Conservation (phyloP, 2,888 invertebrate species). For the Dyspetes luteomarginatus region DNA sequence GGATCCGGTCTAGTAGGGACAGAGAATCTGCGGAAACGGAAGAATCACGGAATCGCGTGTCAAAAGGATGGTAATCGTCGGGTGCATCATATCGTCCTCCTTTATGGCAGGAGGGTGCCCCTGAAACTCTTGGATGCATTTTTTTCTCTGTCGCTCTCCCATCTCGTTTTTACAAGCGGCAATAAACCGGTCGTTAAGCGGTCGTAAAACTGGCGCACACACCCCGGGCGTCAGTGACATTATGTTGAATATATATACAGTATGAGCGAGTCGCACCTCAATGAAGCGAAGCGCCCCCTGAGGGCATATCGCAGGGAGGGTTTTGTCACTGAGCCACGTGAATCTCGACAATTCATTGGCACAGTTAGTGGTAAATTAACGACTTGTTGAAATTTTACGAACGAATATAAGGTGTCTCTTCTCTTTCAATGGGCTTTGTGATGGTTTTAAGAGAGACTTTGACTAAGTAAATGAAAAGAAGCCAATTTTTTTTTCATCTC, state of each 20-base stretch:
- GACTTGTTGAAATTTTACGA: constrained; percentile 27
- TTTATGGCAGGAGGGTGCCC: constrained; percentile 28
- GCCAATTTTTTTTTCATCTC: too few species aligned
- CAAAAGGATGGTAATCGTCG: constrained; percentile 45
- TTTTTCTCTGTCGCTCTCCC: not conserved
- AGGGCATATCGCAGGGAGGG: constrained; percentile 47
- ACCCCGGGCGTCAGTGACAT: constrained; percentile 60
- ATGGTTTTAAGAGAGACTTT: too few species aligned
- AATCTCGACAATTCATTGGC: constrained; percentile 56
- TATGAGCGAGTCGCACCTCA: constrained; percentile 57
- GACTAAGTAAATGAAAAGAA: too few species aligned
- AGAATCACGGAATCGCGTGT: constrained; percentile 34
- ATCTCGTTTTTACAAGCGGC: constrained; percentile 67
- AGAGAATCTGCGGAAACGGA: constrained; percentile 26
- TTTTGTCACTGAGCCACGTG: constrained; percentile 43
- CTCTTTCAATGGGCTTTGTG: not conserved
- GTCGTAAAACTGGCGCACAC: constrained; percentile 75
- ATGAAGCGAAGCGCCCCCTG: constrained; percentile 53
- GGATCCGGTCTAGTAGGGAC: not conserved
- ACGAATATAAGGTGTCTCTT: not conserved
- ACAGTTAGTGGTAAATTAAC: constrained; percentile 60
- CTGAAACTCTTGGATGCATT: constrained; percentile 45
- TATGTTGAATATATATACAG: constrained; percentile 36
- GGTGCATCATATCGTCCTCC: constrained; percentile 41
- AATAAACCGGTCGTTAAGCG: constrained; percentile 79